Percentiles rank a stretch among this genome's conserved stretches.
Evolutionary conservation across 1,140 invertebrate species (phyloP).

Genomic region (Trichoplusia ni): DNA sequence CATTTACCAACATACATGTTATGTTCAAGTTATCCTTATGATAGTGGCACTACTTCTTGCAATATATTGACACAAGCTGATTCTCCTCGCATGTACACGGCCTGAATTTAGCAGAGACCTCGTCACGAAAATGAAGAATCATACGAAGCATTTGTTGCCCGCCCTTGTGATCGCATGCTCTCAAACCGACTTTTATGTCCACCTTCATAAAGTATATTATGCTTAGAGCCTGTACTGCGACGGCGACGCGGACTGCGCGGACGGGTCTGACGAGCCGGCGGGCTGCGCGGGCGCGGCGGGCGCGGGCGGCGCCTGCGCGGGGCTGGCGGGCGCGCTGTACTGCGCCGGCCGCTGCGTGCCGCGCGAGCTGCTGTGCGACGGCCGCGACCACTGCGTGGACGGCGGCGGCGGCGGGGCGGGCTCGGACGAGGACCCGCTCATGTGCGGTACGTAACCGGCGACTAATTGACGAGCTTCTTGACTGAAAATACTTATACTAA

Average conservation of each 20-base stretch:
- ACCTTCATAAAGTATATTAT: constrained; percentile 44
- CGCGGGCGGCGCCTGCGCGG: constrained; percentile 24
- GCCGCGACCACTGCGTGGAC: constrained; percentile 34
- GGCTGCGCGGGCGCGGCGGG: constrained; percentile 79
- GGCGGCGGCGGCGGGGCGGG: constrained; percentile 29
- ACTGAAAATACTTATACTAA: no score
- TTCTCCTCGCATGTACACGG: no score
- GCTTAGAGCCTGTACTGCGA: constrained; percentile 90
- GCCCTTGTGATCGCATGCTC: no score
- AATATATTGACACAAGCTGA: no score
- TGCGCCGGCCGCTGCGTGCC: constrained; percentile 84
- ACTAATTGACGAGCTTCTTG: no score
- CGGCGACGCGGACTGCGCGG: constrained; percentile 90
- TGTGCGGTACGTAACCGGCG: constrained; percentile 29
- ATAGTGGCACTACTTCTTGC: no score
- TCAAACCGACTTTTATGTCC: no score
- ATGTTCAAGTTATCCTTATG: no score
- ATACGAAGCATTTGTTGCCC: no score
- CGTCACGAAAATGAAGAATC: no score
- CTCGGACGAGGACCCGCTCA: constrained; percentile 31
- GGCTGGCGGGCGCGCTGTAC: constrained; percentile 58
- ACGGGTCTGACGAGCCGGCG: constrained; percentile 90
- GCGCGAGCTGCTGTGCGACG: constrained; percentile 84
- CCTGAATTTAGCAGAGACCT: no score
- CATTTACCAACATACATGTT: no score